Base-by-base conservation (phyloP, 2,888 invertebrate species). In the Eupeodes luniger region DNA sequence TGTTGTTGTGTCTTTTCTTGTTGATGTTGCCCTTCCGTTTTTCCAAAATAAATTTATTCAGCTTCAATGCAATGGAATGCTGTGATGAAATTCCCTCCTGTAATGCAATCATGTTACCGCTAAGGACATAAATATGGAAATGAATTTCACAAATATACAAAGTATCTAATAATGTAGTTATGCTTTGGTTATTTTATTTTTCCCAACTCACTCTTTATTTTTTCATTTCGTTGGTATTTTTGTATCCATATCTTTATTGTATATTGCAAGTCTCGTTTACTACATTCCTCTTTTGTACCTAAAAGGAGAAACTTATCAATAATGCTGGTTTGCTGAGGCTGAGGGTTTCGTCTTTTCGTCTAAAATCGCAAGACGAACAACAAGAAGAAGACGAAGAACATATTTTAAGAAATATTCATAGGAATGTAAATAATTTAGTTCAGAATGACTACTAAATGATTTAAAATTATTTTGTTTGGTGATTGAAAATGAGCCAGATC, bases 161-260 rank as follows among this genome's bases (percentile, higher is more conserved):
- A 86, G 86, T 86, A 86, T 86, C 86, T 86, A 79, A 82, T 86
- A 82, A 82, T 82, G 86, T 82, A 86, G 78, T 79, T 75, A 82
- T 86, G 51, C 36, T 77, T 67, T 74, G 57, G 62, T 66, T 77
- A 51, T 81, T 53, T 53, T 34, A 51, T 78, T 66, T 81, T 70
- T 36, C 55, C 47, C 44, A 16, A 49, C 64, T 72, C 49, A 53
- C 44, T 40, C 12, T 11, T 53, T 59, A 40, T 57, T 27, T 27
- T 34, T 6, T 59, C 14, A 16, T 59, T 59, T 34, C 34, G 14
- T 59, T 55, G 55, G 55, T 27, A 11, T 14, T 55, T 55, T 19
- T 51, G 14, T 10, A 11, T 55, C 19, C 27, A 27, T 49, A 14
- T 40, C 16, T 51, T 36, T 27, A 27, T 40, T 64, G 40, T 40